These are phyloP conservation scores for Lethocerus indicus DNA, from an alignment of 1,140 invertebrate genomes.

Conservation along the genomic window DNA sequence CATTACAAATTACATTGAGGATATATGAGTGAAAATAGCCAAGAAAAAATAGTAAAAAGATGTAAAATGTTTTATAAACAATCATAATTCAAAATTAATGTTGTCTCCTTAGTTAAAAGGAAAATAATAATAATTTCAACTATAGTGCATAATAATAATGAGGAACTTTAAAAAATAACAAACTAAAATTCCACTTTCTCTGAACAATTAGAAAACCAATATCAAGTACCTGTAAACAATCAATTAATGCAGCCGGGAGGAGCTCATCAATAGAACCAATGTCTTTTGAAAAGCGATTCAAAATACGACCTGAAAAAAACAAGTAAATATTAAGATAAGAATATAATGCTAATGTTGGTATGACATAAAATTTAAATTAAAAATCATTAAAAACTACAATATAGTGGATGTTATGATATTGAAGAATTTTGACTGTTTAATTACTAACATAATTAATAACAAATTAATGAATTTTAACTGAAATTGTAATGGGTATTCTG, in stretches of 20 bases:
- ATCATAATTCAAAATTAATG: too few relatives aligned
- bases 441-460: background rate
- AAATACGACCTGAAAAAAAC: conserved; percentile 35
- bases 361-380: background rate
- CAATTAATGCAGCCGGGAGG: conserved; percentile 56
- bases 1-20: too few relatives aligned
- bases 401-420: background rate
- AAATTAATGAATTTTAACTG: background rate
- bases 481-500: background rate
- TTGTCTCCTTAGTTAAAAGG: too few relatives aligned
- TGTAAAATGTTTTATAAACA: too few relatives aligned
- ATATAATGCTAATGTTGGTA: background rate
- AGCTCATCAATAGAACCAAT: conserved; percentile 72
- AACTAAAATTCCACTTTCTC: too few relatives aligned
- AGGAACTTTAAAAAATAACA: too few relatives aligned
- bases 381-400: background rate
- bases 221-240: conserved; percentile 41
- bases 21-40: too few relatives aligned
- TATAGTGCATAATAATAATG: too few relatives aligned
- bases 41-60: too few relatives aligned
- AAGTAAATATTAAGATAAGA: background rate
- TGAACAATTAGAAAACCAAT: too few relatives aligned
- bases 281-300: conserved; percentile 63
- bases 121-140: too few relatives aligned
- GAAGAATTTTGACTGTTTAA: background rate